Evolutionary conservation across 2,113 vertebrate genomes (phyloP).

Genomic region (Heterochromis multidens): DNA sequence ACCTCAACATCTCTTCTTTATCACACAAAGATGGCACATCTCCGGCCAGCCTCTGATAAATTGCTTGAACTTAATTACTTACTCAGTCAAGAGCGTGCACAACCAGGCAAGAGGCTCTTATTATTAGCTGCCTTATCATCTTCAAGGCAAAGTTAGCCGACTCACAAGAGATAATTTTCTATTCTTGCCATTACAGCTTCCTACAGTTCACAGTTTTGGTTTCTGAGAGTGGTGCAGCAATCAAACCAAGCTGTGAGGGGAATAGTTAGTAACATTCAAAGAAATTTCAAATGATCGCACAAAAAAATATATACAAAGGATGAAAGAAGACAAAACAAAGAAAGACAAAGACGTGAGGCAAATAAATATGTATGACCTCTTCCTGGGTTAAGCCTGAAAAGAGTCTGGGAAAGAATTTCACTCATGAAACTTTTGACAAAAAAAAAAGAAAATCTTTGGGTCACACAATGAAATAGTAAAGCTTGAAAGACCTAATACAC

Average conservation of each 20-base stretch:
- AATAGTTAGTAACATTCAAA: background rate
- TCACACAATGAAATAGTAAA: background rate
- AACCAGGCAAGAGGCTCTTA: constrained; percentile 56
- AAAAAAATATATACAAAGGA: background rate
- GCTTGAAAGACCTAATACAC: background rate
- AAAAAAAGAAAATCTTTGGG: constrained; percentile 5
- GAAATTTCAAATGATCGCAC: background rate
- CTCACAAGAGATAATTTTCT: constrained; percentile 46
- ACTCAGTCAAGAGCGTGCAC: constrained; percentile 67
- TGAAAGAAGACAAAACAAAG: constrained; percentile 6
- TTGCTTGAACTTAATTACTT: constrained; percentile 71
- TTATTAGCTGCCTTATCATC: constrained; percentile 72
- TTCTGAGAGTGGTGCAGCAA: background rate
- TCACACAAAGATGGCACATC: constrained; percentile 64
- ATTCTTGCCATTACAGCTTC: constrained; percentile 18
- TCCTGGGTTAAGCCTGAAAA: constrained; percentile 1
- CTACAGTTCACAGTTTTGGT: constrained; percentile 11
- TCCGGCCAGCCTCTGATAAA: constrained; percentile 67
- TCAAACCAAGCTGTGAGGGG: constrained; percentile 11
- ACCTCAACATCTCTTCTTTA: constrained; percentile 59
- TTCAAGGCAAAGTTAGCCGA: constrained; percentile 56
- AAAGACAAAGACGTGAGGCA: background rate
- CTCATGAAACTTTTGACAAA: constrained; percentile 1
- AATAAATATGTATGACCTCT: constrained; percentile 34
- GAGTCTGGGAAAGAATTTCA: background rate